phyloP scores from a whole-genome alignment of 1,140 invertebrate genomes.

The Hyposmocoma kahamanoa region DNA sequence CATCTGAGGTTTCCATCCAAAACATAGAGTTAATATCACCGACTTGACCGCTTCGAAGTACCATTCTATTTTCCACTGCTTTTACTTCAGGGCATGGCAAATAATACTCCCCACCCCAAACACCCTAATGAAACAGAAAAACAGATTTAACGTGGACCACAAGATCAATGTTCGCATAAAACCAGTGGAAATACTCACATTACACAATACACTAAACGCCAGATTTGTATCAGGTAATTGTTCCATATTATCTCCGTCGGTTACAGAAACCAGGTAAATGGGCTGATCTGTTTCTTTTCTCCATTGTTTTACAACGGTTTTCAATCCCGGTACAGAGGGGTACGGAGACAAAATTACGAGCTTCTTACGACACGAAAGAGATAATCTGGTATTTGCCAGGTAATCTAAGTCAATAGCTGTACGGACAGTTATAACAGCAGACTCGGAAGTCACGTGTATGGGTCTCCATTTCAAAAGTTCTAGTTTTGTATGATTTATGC shows the following conservation, averaged over 20 bases:
- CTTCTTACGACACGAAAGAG: background rate
- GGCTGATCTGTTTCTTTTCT: conserved; percentile 15
- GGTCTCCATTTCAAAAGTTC: conserved; percentile 19
- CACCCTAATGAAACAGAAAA: no score
- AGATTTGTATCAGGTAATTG: conserved; percentile 24
- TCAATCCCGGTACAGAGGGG: conserved; percentile 3
- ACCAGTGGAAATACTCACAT: no score
- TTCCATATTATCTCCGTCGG: conserved; percentile 16
- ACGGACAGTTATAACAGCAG: conserved; percentile 6
- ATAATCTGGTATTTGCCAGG: background rate
- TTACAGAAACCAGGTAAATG: conserved; percentile 25
- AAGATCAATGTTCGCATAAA: no score
- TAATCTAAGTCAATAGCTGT: background rate
- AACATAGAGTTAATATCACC: conserved; percentile 24
- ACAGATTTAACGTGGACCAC: no score
- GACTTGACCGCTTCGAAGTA: conserved; percentile 15
- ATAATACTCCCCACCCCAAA: conserved; percentile 30
- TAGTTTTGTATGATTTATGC: background rate
- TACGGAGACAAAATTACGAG: conserved; percentile 10
- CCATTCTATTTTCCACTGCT: background rate
- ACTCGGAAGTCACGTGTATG: background rate
- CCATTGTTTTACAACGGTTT: conserved; percentile 50
- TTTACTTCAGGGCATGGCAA: conserved; percentile 15
- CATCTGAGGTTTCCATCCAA: conserved; percentile 21
- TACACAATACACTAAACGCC: conserved; percentile 26